Base-by-base conservation (phyloP, 1,140 invertebrate species). In the Micrasema longulum region DNA sequence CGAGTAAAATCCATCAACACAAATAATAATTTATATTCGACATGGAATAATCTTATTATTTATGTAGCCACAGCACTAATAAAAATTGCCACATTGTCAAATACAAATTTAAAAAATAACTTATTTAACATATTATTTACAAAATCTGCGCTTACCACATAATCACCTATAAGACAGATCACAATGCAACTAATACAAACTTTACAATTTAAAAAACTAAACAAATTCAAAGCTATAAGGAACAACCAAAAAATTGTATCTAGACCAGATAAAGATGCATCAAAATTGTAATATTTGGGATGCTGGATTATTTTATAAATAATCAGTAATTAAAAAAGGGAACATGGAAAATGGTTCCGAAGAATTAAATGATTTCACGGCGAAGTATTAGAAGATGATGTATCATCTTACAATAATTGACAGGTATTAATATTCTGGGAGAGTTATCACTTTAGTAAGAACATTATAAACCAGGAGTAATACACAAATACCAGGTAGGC, bases 121-220 rank as follows among this genome's bases (percentile, higher is more conserved):
- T 69, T 57, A 69, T 57, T 57, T 12, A 55, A 69, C 66, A 69
- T 23, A 57, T 70, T 70, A 70, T 70, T 70, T 70, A 70, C 68
- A 70, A 70, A 70, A 63, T 22, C 57, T 70, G 66, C 38, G 38
- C 68, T 70, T 12, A 11, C 35, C 43, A 68, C 50, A 43, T 57
- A 23, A 31, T 64, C 26, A 65, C 55, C 35, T 43, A 55, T 35
- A 73, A 73, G 26, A 62, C 71, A 73, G 45, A 73, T 73, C 57
- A 73, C 65, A 73, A 73, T 67, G 64, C 71, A 45, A 68, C 43
- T 57, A 50, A 72, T 66, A 72, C 53, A 66, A 69, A 57, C 53
- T 47, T 62, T 16, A 69, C 55, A 69, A 69, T 62, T 68, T 68
- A 55, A 26, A 68, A 45, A 66, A 66, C 45, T 53, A 52, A 66